A percentile compares a stretch with the other conserved stretches of the same genome.
phyloP scores from a whole-genome alignment of 1,140 invertebrate species.

The Notospermus geniculatus region DNA sequence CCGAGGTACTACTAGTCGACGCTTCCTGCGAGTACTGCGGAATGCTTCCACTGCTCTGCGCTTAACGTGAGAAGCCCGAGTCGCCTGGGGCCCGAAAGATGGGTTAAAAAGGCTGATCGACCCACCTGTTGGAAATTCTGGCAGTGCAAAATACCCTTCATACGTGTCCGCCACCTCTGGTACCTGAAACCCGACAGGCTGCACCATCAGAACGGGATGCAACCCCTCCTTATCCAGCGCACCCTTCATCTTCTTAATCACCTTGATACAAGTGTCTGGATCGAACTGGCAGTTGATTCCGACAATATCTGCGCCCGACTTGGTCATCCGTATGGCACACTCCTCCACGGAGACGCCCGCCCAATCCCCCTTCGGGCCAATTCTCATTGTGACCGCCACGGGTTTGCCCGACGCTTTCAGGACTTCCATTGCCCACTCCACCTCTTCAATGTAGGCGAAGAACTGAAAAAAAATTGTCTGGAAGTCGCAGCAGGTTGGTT shows the following conservation, averaged over 20 bases:
- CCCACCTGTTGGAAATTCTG: conserved; percentile 56
- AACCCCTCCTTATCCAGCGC: conserved; percentile 42
- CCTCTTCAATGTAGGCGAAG: conserved; percentile 57
- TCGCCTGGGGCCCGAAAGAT: too few relatives aligned
- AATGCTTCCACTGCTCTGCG: too few relatives aligned
- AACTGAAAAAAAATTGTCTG: conserved; percentile 38
- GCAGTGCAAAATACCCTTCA: conserved; percentile 57
- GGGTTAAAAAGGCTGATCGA: too few relatives aligned
- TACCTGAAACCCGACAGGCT: conserved; percentile 52
- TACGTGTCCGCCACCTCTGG: conserved; percentile 47
- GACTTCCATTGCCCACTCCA: conserved; percentile 57
- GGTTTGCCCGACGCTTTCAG: conserved; percentile 37
- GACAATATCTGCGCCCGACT: conserved; percentile 52
- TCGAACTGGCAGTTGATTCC: conserved; percentile 57
- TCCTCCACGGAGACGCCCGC: conserved; percentile 45
- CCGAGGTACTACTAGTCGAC: too few relatives aligned
- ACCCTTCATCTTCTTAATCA: conserved; percentile 50
- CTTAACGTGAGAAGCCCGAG: too few relatives aligned
- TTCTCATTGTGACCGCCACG: conserved; percentile 55
- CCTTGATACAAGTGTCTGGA: conserved; percentile 45
- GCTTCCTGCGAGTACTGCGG: too few relatives aligned
- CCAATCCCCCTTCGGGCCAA: conserved; percentile 54
- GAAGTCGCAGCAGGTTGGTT: background rate
- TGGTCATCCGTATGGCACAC: conserved; percentile 54
- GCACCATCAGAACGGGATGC: conserved; percentile 49